phyloP scores from a whole-genome alignment of 2,888 invertebrate genomes.

The Neoitamus cyanurus region DNA sequence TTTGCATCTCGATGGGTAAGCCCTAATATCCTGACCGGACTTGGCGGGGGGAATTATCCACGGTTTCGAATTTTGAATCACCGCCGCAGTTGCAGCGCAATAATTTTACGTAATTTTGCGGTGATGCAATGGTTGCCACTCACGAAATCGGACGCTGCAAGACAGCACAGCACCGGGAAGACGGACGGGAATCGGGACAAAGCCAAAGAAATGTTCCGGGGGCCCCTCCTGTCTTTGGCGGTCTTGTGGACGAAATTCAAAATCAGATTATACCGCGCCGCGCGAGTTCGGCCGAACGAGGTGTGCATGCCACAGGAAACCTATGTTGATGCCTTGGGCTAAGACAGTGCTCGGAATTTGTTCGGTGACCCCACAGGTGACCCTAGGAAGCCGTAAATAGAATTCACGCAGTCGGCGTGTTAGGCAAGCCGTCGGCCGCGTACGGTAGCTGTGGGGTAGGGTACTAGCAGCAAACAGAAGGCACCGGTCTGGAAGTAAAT shows the following conservation, averaged over 20 bases:
- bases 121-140: background rate
- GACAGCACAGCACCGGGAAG: background rate
- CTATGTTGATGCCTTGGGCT: background rate
- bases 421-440: background rate
- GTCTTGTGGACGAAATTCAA: background rate
- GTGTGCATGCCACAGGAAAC: background rate
- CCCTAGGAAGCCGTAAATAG: constrained; percentile 51
- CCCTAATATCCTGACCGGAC: background rate
- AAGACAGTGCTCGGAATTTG: constrained; percentile 1
- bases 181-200: background rate
- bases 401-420: constrained; percentile 47
- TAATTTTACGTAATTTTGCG: constrained; percentile 1
- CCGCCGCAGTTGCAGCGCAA: background rate
- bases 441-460: background rate
- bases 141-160: background rate
- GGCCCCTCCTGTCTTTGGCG: background rate
- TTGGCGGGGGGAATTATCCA: background rate
- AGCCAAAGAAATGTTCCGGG: constrained; percentile 22
- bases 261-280: constrained; percentile 35
- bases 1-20: background rate
- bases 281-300: background rate
- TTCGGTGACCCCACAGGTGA: constrained; percentile 45
- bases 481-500: background rate
- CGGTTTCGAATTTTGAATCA: background rate
- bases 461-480: background rate